phyloP scores from a whole-genome alignment of 1,140 invertebrate genomes.

The Hormaphis cornu region DNA sequence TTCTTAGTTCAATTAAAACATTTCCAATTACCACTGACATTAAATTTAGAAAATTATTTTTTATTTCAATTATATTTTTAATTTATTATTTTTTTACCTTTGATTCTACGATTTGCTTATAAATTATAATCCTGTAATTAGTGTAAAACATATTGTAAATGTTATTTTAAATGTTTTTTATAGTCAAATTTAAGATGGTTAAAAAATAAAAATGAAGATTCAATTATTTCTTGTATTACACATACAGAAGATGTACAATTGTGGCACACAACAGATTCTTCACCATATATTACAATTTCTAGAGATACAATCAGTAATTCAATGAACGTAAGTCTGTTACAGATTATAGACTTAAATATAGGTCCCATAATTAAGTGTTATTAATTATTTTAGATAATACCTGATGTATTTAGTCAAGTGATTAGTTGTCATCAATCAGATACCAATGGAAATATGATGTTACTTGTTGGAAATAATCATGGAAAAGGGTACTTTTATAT shows the following conservation, averaged over 20 bases:
- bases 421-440: constrained; percentile 47
- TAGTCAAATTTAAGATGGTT: constrained; percentile 34
- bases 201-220: constrained; percentile 33
- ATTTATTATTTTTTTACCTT: too few species aligned
- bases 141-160: too few species aligned
- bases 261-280: constrained; percentile 56
- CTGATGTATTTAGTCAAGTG: constrained; percentile 56
- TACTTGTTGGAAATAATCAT: constrained; percentile 43
- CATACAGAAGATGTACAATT: constrained; percentile 61
- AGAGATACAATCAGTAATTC: constrained; percentile 48
- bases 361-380: constrained; percentile 36
- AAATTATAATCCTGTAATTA: too few species aligned
- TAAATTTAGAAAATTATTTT: too few species aligned
- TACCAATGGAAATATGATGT: constrained; percentile 43
- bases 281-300: constrained; percentile 48
- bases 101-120: too few species aligned
- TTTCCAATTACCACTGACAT: too few species aligned
- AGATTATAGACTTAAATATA: not conserved
- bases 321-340: constrained; percentile 40
- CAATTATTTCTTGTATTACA: constrained; percentile 54
- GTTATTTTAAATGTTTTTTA: too few species aligned
- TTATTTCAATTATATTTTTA: too few species aligned
- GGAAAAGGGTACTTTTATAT: constrained; percentile 34
- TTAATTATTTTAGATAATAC: constrained; percentile 3
- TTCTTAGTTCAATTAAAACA: too few species aligned